Conservation (phyloP, 2,113 vertebrate genomes). For the Regulus satrapa region DNA sequence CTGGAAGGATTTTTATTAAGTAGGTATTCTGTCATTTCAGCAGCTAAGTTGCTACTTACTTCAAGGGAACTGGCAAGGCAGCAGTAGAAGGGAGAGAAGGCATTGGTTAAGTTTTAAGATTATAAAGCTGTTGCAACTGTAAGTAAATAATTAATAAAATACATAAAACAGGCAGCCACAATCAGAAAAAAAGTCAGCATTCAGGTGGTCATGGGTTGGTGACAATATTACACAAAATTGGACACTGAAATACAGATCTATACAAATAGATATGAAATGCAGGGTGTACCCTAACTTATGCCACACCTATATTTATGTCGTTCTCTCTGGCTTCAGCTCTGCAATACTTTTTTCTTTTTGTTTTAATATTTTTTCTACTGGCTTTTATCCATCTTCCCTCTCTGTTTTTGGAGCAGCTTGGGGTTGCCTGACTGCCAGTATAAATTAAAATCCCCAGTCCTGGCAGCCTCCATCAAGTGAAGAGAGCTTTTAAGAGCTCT, state of each 20-base stretch:
- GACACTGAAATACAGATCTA: not conserved
- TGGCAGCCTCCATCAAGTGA: not conserved
- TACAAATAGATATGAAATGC: not conserved
- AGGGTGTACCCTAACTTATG: not conserved
- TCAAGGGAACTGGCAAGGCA: not conserved
- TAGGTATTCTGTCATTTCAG: not conserved
- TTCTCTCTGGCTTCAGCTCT: not conserved
- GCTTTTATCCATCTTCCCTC: not conserved
- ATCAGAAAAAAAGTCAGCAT: not conserved
- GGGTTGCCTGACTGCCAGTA: not conserved
- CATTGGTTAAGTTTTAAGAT: not conserved
- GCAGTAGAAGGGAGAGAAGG: not conserved
- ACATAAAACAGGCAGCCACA: not conserved
- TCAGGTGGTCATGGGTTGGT: not conserved
- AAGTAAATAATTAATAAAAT: not conserved
- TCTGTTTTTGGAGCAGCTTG: not conserved
- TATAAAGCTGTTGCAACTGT: not conserved
- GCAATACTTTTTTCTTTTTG: not conserved
- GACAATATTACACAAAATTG: not conserved
- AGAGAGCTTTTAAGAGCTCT: not conserved
- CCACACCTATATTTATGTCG: not conserved
- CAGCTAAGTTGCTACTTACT: not conserved
- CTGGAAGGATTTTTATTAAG: not conserved
- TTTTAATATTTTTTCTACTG: not conserved
- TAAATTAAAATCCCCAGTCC: not conserved